phyloP scores from a whole-genome alignment of 2,797 vertebrate genomes.

The Hylomyscus alleni region DNA sequence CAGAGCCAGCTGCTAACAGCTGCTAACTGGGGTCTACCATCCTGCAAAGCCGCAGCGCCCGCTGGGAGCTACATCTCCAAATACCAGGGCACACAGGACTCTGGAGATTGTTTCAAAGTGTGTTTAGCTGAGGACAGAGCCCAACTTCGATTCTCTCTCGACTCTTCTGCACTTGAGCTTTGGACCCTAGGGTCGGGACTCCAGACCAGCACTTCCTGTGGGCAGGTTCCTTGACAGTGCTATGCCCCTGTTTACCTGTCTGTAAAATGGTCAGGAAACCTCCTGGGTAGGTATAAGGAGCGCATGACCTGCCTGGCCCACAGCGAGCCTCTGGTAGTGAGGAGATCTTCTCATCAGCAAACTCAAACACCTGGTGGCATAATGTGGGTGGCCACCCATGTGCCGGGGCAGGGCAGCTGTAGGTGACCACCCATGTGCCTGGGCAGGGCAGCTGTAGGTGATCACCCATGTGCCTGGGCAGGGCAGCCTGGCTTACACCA shows the following conservation, averaged over 20 bases:
- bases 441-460: neutral
- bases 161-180: neutral
- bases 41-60: too few species aligned
- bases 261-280: neutral
- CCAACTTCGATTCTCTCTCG: fast-evolving
- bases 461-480: fast-evolving
- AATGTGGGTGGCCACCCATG: neutral
- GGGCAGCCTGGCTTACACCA: neutral
- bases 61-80: neutral
- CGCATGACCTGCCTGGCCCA: neutral
- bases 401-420: fast-evolving
- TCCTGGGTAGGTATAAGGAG: neutral
- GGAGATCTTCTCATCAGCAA: fast-evolving
- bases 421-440: too few species aligned
- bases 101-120: neutral
- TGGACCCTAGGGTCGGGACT: neutral
- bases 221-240: neutral
- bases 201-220: neutral
- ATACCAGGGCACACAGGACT: neutral
- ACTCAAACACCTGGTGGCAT: neutral
- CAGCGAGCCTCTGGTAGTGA: neutral
- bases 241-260: neutral
- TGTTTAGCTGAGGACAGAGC: neutral
- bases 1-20: neutral
- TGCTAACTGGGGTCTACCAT: neutral